Percentiles rank a stretch among this genome's conserved stretches.
Conservation (phyloP, 2,888 invertebrate species). For the Drosophila leonis region DNA sequence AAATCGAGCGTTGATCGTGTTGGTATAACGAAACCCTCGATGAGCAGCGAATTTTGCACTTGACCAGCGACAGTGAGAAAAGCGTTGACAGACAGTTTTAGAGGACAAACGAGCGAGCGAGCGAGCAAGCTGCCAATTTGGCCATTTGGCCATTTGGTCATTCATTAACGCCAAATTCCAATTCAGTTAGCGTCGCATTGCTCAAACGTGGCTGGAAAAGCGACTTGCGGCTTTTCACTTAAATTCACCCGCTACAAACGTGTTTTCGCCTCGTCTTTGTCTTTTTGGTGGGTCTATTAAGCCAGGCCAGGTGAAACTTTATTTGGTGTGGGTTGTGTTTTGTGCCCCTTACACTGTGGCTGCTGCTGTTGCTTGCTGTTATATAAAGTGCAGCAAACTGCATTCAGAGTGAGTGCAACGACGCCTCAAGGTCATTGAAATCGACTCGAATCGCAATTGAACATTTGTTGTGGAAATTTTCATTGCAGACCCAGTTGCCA, state of each 20-base stretch:
- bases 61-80: conserved; percentile 46
- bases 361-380: conserved; percentile 34
- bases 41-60: conserved; percentile 58
- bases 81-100: conserved; percentile 37
- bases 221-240: conserved; percentile 68
- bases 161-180: conserved; percentile 59
- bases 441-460: conserved; percentile 50
- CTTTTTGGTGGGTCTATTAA: conserved; percentile 27
- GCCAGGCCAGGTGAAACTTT: conserved; percentile 71
- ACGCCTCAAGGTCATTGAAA: conserved; percentile 79
- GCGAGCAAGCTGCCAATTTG: conserved; percentile 41
- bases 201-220: conserved; percentile 51
- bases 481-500: conserved; percentile 33
- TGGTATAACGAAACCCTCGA: conserved; percentile 53
- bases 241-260: conserved; percentile 65
- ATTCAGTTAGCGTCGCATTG: conserved; percentile 40
- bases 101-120: conserved; percentile 17
- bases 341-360: neutral
- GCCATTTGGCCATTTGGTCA: conserved; percentile 23
- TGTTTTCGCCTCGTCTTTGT: conserved; percentile 51
- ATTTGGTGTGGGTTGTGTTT: conserved; percentile 55
- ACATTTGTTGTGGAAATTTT: conserved; percentile 23
- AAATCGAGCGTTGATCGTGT: conserved; percentile 48
- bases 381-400: conserved; percentile 54
- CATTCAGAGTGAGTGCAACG: conserved; percentile 49